phyloP scores from a whole-genome alignment of 2,797 vertebrate genomes.

The Enteromius radiatus region DNA sequence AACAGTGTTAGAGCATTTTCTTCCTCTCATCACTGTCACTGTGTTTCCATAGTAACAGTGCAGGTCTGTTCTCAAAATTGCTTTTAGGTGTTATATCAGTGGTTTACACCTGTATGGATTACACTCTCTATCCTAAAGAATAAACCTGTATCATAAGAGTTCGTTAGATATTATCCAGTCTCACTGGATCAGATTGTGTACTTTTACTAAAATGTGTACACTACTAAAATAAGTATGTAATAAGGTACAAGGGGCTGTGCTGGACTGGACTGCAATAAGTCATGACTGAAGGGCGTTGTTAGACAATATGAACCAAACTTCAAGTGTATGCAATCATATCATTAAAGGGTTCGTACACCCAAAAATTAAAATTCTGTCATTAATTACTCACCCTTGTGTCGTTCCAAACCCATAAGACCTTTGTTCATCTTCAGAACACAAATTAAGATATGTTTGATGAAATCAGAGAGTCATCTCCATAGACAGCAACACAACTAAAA shows the following conservation, averaged over 20 bases:
- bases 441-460: no score
- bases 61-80: slow-evolving; percentile 46
- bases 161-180: neutral
- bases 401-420: no score
- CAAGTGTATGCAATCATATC: neutral
- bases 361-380: neutral
- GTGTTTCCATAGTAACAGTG: slow-evolving; percentile 68
- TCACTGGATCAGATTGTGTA: no score
- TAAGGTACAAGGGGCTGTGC: no score
- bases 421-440: no score
- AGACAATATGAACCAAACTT: neutral
- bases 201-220: neutral
- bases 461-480: no score
- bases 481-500: no score
- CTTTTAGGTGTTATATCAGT: slow-evolving; percentile 35
- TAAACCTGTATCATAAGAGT: neutral
- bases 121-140: neutral
- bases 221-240: neutral
- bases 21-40: slow-evolving; percentile 41
- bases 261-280: no score
- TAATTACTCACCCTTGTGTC: no score
- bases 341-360: neutral
- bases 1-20: neutral
- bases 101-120: slow-evolving; percentile 23
- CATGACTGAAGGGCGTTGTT: neutral